Base-by-base conservation (phyloP, 2,888 invertebrate species). In the Drosophila diplacantha region DNA sequence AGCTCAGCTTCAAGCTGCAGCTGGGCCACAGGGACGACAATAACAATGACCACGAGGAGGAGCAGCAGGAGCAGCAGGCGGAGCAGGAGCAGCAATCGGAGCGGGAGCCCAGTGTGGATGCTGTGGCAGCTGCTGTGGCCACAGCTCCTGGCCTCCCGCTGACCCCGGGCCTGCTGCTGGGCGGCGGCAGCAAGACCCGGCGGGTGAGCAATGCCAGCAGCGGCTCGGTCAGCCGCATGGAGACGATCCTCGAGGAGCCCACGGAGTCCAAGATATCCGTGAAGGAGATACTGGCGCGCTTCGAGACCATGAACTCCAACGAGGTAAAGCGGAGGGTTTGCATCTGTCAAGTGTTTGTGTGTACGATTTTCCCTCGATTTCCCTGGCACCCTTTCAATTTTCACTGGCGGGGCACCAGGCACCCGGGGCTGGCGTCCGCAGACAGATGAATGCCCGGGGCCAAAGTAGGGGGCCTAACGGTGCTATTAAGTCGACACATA, bases 201-300 rank as follows among this genome's bases (percentile, higher is more conserved):
- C 83, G 88, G 29, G 85, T 85, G 14, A 89, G 89, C 75, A 81
- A 88, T 31, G 87, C 88, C 29, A 89, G 88, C 77, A 87, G 77
- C 87, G 87, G 87, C 56, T 92, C 92, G 83, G 91, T 90, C 86
- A 92, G 88, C 75, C 92, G 91, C 86, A 94, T 95, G 94, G 94
- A 94, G 88, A 95, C 95, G 50, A 95, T 95, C 70, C 91, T 93
- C 61, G 95, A 95, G 87, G 95, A 95, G 83, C 91, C 91, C 34
- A 90, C 89, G 44, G 94, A 95, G 85, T 93, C 92, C n/a, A 95
- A 95, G 89, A 91, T 95, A 81, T 94, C 95, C 70, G 95, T 95
- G 71, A 93, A 93, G 85, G 95, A 94, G 85, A 95, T 95, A 75
- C 90, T 95, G 77, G 94, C 94, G 55, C 90, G 95, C 71, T 95